Evolutionary conservation across 2,888 invertebrate species (phyloP).

Genomic region (Octonoba sinensis): DNA sequence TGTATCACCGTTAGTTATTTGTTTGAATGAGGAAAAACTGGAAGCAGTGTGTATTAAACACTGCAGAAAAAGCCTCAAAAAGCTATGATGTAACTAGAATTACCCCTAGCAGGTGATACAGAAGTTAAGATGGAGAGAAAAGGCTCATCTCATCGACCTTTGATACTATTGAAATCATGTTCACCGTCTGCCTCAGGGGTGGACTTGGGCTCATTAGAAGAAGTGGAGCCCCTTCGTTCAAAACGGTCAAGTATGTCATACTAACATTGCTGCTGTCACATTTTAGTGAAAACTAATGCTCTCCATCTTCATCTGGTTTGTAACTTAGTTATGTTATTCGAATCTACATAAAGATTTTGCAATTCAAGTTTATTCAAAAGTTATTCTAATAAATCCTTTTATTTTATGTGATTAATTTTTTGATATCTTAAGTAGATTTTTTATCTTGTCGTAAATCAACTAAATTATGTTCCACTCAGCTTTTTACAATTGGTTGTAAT

Average conservation of each 20-base stretch:
- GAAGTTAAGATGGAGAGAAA: constrained; percentile 64
- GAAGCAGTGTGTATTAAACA: constrained; percentile 61
- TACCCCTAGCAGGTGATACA: constrained; percentile 64
- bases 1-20: no score
- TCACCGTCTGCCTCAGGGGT: constrained; percentile 67
- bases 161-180: constrained; percentile 63
- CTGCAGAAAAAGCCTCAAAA: constrained; percentile 35
- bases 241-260: constrained; percentile 85
- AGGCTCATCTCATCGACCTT: constrained; percentile 64
- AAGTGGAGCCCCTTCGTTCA: constrained; percentile 87
- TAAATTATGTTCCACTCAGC: no score
- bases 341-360: no score
- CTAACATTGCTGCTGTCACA: constrained; percentile 55
- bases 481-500: neutral
- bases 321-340: no score
- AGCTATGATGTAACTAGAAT: constrained; percentile 57
- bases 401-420: no score
- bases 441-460: no score
- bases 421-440: no score
- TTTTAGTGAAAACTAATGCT: constrained; percentile 50
- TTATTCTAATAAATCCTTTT: no score
- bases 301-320: constrained; percentile 26
- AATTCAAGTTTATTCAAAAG: no score
- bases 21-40: neutral
- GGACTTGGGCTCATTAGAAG: constrained; percentile 77